Conservation (phyloP, 1,140 invertebrate genomes). For the Physella acuta region DNA sequence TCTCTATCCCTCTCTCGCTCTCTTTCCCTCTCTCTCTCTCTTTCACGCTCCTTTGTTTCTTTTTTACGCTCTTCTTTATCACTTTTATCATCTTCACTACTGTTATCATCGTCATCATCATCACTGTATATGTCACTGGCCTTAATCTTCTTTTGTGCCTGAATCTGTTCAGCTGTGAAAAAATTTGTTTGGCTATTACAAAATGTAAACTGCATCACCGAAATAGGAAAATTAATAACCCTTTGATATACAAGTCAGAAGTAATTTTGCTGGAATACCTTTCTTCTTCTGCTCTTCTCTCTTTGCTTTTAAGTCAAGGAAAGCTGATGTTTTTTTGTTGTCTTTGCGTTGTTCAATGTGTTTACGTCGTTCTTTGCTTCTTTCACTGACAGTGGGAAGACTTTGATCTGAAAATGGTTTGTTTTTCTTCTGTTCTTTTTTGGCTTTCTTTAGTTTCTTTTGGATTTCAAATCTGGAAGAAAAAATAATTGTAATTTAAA, state of each 20-base stretch:
- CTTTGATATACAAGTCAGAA: too few relatives aligned
- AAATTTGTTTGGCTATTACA: slow-evolving; percentile 3
- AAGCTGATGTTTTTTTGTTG: slow-evolving; percentile 86
- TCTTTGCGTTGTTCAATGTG: slow-evolving; percentile 80
- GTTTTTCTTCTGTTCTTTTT: slow-evolving; percentile 70
- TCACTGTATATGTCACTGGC: slow-evolving; percentile 95
- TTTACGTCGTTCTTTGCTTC: slow-evolving; percentile 86
- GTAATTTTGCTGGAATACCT: too few relatives aligned
- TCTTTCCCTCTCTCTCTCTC: slow-evolving; percentile 31
- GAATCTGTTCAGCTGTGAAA: slow-evolving; percentile 26
- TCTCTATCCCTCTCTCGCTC: slow-evolving; percentile 27
- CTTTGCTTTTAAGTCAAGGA: slow-evolving; percentile 85
- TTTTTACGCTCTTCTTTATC: slow-evolving; percentile 36
- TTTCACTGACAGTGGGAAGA: slow-evolving; percentile 66
- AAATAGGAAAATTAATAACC: too few relatives aligned
- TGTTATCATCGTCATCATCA: slow-evolving; percentile 74
- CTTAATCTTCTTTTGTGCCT: slow-evolving; percentile 70
- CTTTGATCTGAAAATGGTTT: slow-evolving; percentile 34
- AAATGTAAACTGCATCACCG: too few relatives aligned
- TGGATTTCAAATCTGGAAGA: slow-evolving; percentile 88
- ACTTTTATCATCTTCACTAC: slow-evolving; percentile 42
- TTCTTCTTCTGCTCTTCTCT: slow-evolving; percentile 77
- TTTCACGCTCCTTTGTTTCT: slow-evolving; percentile 31
- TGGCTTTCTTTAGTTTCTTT: slow-evolving; percentile 84
- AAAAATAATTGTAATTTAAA: background rate